Conservation (phyloP, 2,113 vertebrate genomes). For the Gila orcuttii region DNA sequence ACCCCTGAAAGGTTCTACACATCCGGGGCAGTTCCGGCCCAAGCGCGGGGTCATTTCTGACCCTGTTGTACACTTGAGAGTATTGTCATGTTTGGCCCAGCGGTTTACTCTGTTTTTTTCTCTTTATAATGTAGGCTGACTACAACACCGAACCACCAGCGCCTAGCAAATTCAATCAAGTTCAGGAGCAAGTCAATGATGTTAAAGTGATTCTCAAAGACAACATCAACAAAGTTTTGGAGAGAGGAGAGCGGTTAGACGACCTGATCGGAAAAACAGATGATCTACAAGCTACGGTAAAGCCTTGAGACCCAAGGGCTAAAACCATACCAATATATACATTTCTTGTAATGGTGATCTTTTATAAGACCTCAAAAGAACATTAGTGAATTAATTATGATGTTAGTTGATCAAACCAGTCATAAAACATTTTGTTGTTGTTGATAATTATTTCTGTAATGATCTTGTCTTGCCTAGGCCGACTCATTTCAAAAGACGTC, state of each 20-base stretch:
- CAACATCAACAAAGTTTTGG: constrained; percentile 84
- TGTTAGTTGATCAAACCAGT: background rate
- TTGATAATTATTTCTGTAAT: constrained; percentile 47
- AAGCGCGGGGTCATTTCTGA: background rate
- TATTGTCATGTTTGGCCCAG: background rate
- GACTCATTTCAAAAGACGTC: constrained; percentile 78
- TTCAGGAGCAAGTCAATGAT: constrained; percentile 82
- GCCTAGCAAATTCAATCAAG: constrained; percentile 65
- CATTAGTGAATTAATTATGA: background rate
- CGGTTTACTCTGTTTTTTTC: background rate
- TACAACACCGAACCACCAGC: constrained; percentile 53
- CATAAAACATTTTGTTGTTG: background rate
- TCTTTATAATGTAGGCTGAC: constrained; percentile 65
- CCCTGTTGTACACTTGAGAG: background rate
- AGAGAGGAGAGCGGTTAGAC: constrained; percentile 77
- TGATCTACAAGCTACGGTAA: constrained; percentile 77
- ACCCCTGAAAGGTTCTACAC: too few species aligned
- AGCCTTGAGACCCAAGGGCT: constrained; percentile 54
- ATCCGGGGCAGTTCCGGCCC: too few species aligned
- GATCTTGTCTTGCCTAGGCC: constrained; percentile 66
- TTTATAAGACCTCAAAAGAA: background rate
- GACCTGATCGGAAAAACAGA: constrained; percentile 75
- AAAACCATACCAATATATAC: background rate
- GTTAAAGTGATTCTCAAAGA: constrained; percentile 82
- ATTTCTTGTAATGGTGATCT: background rate